phyloP scores from a whole-genome alignment of 1,140 invertebrate genomes.

The Zaprionus camerounensis region DNA sequence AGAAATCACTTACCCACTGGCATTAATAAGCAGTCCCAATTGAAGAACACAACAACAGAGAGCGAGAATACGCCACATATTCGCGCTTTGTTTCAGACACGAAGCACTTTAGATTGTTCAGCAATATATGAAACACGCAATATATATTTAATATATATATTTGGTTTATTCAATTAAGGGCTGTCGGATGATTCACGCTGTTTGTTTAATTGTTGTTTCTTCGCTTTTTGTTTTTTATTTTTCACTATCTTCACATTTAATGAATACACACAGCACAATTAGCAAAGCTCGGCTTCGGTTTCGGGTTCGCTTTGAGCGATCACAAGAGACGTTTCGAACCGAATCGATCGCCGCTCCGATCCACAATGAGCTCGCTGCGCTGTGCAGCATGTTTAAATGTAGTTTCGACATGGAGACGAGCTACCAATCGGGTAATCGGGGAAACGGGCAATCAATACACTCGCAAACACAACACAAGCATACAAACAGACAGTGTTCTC shows the following conservation, averaged over 20 bases:
- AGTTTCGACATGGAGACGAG: slow-evolving; percentile 24
- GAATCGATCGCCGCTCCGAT: slow-evolving; percentile 29
- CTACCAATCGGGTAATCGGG: slow-evolving; percentile 5
- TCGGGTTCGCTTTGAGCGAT: slow-evolving; percentile 11
- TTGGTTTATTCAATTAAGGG: slow-evolving; percentile 1
- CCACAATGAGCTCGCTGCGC: slow-evolving; percentile 56
- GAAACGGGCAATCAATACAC: neutral
- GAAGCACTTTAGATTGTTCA: slow-evolving; percentile 4
- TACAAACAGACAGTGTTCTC: slow-evolving; percentile 17
- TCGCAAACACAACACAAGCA: slow-evolving; percentile 7
- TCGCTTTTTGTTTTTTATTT: neutral
- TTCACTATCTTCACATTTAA: slow-evolving; percentile 21
- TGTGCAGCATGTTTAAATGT: slow-evolving; percentile 51
- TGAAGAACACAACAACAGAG: slow-evolving; percentile 47
- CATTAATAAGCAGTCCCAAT: slow-evolving; percentile 55
- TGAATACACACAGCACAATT: slow-evolving; percentile 14
- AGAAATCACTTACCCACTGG: slow-evolving; percentile 53
- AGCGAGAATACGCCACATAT: slow-evolving; percentile 49
- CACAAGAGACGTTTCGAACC: slow-evolving; percentile 12
- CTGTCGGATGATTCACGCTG: slow-evolving; percentile 14
- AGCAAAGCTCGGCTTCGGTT: slow-evolving; percentile 9
- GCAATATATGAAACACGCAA: neutral
- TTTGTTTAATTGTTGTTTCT: slow-evolving; percentile 21
- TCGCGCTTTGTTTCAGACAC: slow-evolving; percentile 23
- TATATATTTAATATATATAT: neutral